Evolutionary conservation across 2,888 invertebrate species (phyloP).

Genomic region (Theretra japonica): DNA sequence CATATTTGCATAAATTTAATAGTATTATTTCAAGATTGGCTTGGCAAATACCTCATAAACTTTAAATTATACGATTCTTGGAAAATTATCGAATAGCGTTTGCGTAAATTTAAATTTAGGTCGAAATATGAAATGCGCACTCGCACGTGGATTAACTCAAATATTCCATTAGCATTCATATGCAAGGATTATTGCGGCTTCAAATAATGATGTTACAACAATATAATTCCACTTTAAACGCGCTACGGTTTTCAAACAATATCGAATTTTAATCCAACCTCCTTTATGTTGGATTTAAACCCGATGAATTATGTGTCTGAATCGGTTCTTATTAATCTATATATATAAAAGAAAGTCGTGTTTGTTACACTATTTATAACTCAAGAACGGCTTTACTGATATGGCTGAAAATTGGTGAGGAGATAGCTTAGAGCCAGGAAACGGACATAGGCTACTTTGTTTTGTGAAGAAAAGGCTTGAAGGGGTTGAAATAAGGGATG

Average conservation of each 20-base stretch:
- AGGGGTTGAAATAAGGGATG: too few species aligned
- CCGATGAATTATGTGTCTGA: neutral
- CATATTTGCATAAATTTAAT: too few species aligned
- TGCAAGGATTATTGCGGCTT: neutral
- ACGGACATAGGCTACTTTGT: too few species aligned
- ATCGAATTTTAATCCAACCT: neutral
- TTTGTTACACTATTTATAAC: too few species aligned
- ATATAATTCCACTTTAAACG: neutral
- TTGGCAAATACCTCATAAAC: neutral
- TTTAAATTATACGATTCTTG: neutral
- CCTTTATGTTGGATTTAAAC: neutral
- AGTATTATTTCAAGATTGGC: too few species aligned
- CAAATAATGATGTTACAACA: slow-evolving; percentile 2
- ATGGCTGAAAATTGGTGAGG: too few species aligned
- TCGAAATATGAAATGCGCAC: neutral
- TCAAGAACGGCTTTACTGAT: too few species aligned
- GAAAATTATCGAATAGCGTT: neutral
- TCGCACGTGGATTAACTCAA: neutral
- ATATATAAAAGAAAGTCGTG: too few species aligned
- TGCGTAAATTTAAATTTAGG: slow-evolving; percentile 3
- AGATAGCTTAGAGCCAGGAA: too few species aligned
- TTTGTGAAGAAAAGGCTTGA: too few species aligned
- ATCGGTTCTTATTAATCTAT: neutral
- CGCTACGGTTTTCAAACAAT: neutral
- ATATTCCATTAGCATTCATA: slow-evolving; percentile 1